Evolutionary conservation across 2,888 invertebrate genomes (phyloP).

Genomic region (Hemithea aestivaria): DNA sequence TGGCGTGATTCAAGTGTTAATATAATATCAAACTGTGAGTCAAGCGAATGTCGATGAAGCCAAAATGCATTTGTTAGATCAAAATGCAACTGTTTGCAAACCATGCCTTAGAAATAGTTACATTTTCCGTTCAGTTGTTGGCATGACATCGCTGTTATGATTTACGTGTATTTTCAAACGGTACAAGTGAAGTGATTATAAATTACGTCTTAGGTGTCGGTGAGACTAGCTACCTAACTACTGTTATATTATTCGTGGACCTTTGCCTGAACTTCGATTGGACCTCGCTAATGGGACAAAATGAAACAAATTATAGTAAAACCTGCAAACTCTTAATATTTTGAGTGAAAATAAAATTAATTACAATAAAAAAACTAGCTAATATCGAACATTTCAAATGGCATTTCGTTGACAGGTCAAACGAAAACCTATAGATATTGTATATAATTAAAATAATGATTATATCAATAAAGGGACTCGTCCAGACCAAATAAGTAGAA

Average conservation of each 20-base stretch:
- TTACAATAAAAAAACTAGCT: no score
- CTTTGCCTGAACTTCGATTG: constrained; percentile 55
- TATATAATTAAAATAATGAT: no score
- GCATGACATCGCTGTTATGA: constrained; percentile 64
- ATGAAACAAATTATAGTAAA: constrained; percentile 19
- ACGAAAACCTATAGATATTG: no score
- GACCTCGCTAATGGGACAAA: constrained; percentile 52
- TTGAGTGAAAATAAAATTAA: no score
- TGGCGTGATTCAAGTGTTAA: constrained; percentile 46
- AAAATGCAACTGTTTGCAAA: constrained; percentile 54
- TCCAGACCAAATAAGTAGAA: no score
- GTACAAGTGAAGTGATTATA: constrained; percentile 29
- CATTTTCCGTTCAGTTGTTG: constrained; percentile 39
- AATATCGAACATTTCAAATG: no score
- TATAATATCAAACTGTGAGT: constrained; percentile 39
- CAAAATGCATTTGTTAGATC: constrained; percentile 53
- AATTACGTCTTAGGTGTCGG: constrained; percentile 32
- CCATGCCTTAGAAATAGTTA: constrained; percentile 60
- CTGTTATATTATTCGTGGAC: constrained; percentile 37
- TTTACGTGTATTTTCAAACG: constrained; percentile 17
- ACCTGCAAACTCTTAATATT: no score
- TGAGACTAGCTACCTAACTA: constrained; percentile 48
- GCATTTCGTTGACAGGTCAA: no score
- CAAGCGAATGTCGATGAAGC: constrained; percentile 37
- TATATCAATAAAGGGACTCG: no score